A percentile compares a stretch with the other conserved stretches of the same genome.
Evolutionary conservation across 2,113 vertebrate species (phyloP).

Genomic region (Pomatorhinus ruficollis): DNA sequence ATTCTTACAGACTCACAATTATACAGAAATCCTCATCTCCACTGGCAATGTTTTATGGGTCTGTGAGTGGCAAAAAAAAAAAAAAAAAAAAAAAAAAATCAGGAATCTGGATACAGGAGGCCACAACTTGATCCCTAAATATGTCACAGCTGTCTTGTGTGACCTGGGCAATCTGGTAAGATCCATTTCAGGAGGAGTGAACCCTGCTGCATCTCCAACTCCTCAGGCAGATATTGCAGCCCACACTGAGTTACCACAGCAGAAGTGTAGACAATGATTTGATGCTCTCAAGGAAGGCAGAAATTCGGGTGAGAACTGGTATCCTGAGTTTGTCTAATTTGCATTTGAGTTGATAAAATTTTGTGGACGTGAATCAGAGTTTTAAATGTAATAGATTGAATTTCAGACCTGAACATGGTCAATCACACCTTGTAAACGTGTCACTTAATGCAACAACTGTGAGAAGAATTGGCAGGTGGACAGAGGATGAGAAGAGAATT

Average conservation of each 20-base stretch:
- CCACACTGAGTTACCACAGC: not conserved
- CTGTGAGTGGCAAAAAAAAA: not conserved
- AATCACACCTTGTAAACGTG: not conserved
- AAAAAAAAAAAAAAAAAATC: too few relatives aligned
- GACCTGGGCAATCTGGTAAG: not conserved
- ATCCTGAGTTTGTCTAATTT: not conserved
- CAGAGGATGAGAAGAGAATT: not conserved
- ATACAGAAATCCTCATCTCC: not conserved
- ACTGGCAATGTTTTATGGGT: not conserved
- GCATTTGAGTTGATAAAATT: not conserved
- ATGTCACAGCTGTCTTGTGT: not conserved
- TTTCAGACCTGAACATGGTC: not conserved
- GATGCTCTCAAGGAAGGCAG: not conserved
- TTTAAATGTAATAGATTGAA: not conserved
- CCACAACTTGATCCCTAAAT: not conserved
- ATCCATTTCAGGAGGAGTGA: not conserved
- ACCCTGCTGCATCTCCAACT: not conserved
- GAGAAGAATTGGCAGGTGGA: not conserved
- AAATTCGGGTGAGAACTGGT: not conserved
- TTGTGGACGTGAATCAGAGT: not conserved
- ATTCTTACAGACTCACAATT: not conserved
- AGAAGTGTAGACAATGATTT: not conserved
- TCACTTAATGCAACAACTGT: not conserved
- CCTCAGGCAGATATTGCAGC: not conserved
- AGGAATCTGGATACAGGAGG: not conserved